Evolutionary conservation across 2,888 invertebrate species (phyloP).

Genomic region (Bhutanitis thaidina): DNA sequence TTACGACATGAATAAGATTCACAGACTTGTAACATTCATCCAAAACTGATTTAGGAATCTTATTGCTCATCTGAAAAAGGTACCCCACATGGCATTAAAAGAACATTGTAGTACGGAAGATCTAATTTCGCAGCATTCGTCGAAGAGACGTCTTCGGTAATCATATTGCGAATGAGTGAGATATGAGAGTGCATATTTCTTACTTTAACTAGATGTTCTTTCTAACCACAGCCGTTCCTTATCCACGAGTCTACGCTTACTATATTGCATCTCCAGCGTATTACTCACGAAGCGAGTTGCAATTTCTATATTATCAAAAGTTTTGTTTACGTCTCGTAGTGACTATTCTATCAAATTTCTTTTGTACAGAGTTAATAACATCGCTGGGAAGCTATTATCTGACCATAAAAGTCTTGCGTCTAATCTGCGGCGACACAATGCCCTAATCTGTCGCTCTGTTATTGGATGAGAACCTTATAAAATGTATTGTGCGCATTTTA

Average conservation of each 20-base stretch:
- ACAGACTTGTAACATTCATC: too few relatives aligned
- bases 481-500: slow-evolving; percentile 27
- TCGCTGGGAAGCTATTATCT: slow-evolving; percentile 38
- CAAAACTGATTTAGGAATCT: neutral
- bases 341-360: slow-evolving; percentile 22
- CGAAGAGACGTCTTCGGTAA: slow-evolving; percentile 40
- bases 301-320: slow-evolving; percentile 9
- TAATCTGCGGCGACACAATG: slow-evolving; percentile 34
- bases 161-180: slow-evolving; percentile 40
- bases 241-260: neutral
- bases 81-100: slow-evolving; percentile 23
- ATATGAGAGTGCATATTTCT: slow-evolving; percentile 37
- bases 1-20: too few relatives aligned
- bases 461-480: slow-evolving; percentile 30
- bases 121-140: slow-evolving; percentile 36
- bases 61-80: neutral
- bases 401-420: slow-evolving; percentile 40
- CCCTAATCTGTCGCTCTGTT: slow-evolving; percentile 32
- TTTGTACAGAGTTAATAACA: slow-evolving; percentile 30
- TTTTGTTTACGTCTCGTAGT: slow-evolving; percentile 8
- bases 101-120: slow-evolving; percentile 31
- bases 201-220: slow-evolving; percentile 21
- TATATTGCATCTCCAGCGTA: neutral
- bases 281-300: slow-evolving; percentile 2
- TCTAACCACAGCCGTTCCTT: neutral